These are phyloP conservation scores for Scaptomyza hsui DNA, from an alignment of 1,140 invertebrate genomes.

Conservation along the genomic window DNA sequence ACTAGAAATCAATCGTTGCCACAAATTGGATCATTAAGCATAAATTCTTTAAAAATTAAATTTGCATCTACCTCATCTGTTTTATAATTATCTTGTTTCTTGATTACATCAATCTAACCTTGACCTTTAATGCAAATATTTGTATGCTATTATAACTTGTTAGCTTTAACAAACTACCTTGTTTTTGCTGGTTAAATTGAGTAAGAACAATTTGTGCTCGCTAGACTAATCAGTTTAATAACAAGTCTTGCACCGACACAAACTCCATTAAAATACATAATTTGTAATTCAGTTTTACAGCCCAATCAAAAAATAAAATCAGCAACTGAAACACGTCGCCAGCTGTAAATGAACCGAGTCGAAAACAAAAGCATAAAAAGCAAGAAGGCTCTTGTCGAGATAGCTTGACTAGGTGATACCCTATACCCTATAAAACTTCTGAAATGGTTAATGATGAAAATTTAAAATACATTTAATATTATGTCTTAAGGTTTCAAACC, in stretches of 20 bases:
- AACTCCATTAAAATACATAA: constrained; percentile 43
- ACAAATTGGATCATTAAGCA: too few species aligned
- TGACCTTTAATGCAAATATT: constrained; percentile 4
- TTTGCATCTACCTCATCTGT: not conserved
- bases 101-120: constrained; percentile 1
- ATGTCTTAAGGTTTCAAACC: too few species aligned
- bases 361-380: not conserved
- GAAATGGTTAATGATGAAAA: too few species aligned
- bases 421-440: too few species aligned
- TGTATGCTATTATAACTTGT: constrained; percentile 15
- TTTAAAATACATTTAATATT: too few species aligned
- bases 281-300: constrained; percentile 48
- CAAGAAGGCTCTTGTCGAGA: not conserved
- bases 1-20: not conserved
- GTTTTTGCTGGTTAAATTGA: constrained; percentile 5
- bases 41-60: not conserved
- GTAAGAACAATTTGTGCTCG: too few species aligned
- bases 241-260: constrained; percentile 1
- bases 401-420: too few species aligned
- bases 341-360: constrained; percentile 37
- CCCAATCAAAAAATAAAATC: constrained; percentile 34
- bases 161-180: constrained; percentile 2
- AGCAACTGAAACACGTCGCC: constrained; percentile 32
- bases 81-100: not conserved
- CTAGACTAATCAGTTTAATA: constrained; percentile 40